phyloP scores from a whole-genome alignment of 2,797 vertebrate genomes.

The Danio aesculapii region DNA sequence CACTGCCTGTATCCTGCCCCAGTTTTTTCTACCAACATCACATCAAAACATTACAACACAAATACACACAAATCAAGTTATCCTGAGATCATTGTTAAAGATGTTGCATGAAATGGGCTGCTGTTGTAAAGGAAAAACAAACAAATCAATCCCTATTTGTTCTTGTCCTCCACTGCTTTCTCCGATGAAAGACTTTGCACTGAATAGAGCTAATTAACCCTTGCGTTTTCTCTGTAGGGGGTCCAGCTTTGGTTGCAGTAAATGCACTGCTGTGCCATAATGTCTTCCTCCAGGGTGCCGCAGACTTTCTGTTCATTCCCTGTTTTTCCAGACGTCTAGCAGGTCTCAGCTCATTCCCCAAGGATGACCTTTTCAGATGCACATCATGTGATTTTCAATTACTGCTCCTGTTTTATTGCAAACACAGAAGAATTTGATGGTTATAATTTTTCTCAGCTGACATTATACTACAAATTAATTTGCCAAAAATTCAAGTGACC shows the following conservation, averaged over 20 bases:
- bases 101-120: constrained; percentile 2
- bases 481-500: not conserved
- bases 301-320: constrained; percentile 19
- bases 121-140: constrained; percentile 44
- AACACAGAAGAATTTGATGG: not conserved
- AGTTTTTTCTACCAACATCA: constrained; percentile 16
- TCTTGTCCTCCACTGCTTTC: constrained; percentile 19
- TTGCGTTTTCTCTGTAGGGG: constrained; percentile 24
- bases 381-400: constrained; percentile 8
- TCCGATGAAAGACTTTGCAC: constrained; percentile 29
- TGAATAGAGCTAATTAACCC: constrained; percentile 57
- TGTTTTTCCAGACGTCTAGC: not conserved
- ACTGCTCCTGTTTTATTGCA: not conserved
- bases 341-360: constrained; percentile 19
- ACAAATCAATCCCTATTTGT: constrained; percentile 54
- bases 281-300: not conserved
- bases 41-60: constrained; percentile 31
- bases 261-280: not conserved
- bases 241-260: constrained; percentile 8
- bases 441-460: not conserved
- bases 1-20: constrained; percentile 4
- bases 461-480: not conserved
- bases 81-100: constrained; percentile 18
- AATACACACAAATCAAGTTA: constrained; percentile 8
- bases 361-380: constrained; percentile 15